Base-by-base conservation (phyloP, 2,113 vertebrate genomes). In the Pseudonaja textilis region DNA sequence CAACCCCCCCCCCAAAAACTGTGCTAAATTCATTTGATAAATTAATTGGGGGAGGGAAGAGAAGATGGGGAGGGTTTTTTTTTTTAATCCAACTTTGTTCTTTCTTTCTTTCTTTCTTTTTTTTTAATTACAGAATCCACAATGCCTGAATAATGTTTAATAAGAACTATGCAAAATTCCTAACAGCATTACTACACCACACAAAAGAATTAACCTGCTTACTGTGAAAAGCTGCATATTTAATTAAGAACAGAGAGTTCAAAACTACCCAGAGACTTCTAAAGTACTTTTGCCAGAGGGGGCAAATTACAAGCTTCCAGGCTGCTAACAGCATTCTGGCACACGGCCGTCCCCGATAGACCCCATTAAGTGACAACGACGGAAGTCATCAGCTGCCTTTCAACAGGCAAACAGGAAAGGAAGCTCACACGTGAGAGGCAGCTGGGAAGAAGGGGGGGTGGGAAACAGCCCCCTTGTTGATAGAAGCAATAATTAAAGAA, bases 181-280 rank as follows among this genome's bases (percentile, higher is more conserved):
- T 97, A 97, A 98, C 98, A 98, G 98, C 97, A 98, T 98, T 98
- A 98, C 98, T 98, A 98, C 98, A 97, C 97, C 97, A 98, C 98
- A 98, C 97, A 98, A 98, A 98, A 98, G 98, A 98, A 98, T 98
- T 98, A 98, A 99, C 98, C 98, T 98, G 98, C 98, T 98, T 98
- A 98, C 98, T 96, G 97, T 98, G 98, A 98, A 98, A 98, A 98
- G 98, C 98, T 99, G 98, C 98, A 99, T 99, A 98, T 98, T 99
- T 99, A 99, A 99, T 99, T 99, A 99, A 98, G 98, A 99, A 98
- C 98, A 98, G 97, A 98, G 98, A 98, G 98, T 98, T 98, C 97
- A 98, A 98, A 98, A 98, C 97, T 98, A 98, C 97, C 98, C 96
- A 97, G 98, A 98, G 98, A 98, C 97, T 97, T 97, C 96, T 96